phyloP scores from a whole-genome alignment of 2,797 vertebrate species.

The Peromyscus melanophrys region DNA sequence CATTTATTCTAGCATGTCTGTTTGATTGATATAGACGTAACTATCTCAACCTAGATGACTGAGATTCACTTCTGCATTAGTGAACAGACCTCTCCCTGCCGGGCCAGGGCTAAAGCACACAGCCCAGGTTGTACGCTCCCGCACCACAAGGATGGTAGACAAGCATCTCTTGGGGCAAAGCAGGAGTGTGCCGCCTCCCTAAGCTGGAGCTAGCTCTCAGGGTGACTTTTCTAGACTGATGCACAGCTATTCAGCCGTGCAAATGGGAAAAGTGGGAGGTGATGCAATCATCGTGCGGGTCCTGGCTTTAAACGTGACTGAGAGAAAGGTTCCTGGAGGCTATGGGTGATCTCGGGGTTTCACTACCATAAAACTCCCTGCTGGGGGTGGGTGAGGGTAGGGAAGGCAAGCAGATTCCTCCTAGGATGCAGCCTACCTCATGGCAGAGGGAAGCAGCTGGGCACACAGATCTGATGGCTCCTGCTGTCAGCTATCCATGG shows the following conservation, averaged over 20 bases:
- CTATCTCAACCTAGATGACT: neutral
- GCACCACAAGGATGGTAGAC: neutral
- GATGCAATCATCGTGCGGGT: neutral
- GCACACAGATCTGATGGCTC: neutral
- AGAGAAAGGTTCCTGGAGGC: neutral
- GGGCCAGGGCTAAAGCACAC: neutral
- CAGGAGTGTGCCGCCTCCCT: neutral
- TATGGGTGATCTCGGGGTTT: neutral
- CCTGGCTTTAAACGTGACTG: neutral
- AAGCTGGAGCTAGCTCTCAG: conserved; percentile 12
- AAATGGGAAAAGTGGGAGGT: conserved; percentile 30
- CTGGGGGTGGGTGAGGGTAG: neutral
- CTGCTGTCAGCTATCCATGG: neutral
- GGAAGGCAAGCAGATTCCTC: neutral
- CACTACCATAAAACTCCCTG: neutral
- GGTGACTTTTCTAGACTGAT: conserved; percentile 70
- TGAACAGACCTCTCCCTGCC: neutral
- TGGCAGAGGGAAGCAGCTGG: neutral
- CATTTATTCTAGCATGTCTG: neutral
- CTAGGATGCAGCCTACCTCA: neutral
- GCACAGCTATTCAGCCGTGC: conserved; percentile 1
- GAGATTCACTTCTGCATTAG: neutral
- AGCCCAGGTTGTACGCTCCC: neutral
- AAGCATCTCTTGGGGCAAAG: conserved; percentile 11
- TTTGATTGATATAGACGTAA: neutral